phyloP scores from a whole-genome alignment of 2,888 invertebrate species.

The Lithosia quadra region DNA sequence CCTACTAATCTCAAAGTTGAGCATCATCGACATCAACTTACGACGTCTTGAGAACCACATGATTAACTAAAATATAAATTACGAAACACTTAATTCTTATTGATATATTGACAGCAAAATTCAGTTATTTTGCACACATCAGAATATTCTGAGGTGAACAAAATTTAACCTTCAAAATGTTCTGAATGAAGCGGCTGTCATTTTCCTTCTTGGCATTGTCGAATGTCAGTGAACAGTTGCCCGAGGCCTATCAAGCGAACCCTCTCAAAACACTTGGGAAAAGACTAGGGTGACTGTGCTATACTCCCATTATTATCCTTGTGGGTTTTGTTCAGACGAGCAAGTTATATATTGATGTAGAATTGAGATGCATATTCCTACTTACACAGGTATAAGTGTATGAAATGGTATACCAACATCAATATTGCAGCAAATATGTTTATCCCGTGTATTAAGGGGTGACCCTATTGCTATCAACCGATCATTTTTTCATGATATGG shows the following conservation, averaged over 20 bases:
- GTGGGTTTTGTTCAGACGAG: not conserved
- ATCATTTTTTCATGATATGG: too few species aligned
- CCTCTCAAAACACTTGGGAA: conserved; percentile 18
- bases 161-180: not conserved
- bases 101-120: not conserved
- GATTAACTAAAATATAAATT: too few species aligned
- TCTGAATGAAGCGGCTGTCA: not conserved
- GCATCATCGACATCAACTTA: too few species aligned
- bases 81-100: too few species aligned
- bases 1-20: too few species aligned
- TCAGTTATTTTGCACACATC: not conserved
- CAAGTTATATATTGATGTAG: not conserved
- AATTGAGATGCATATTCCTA: not conserved
- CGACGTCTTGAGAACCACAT: too few species aligned
- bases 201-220: conserved; percentile 11
- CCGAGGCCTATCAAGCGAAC: conserved; percentile 11
- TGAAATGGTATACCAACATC: not conserved
- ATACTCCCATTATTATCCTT: not conserved
- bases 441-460: too few species aligned
- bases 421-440: not conserved
- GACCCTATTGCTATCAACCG: not conserved
- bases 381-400: too few species aligned
- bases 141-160: not conserved
- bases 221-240: conserved; percentile 20
- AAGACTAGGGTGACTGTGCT: conserved; percentile 8